Evolutionary conservation across 1,140 invertebrate species (phyloP), one percentile per base, ranked within the genome.

Genomic region (Heliconius himera): DNA sequence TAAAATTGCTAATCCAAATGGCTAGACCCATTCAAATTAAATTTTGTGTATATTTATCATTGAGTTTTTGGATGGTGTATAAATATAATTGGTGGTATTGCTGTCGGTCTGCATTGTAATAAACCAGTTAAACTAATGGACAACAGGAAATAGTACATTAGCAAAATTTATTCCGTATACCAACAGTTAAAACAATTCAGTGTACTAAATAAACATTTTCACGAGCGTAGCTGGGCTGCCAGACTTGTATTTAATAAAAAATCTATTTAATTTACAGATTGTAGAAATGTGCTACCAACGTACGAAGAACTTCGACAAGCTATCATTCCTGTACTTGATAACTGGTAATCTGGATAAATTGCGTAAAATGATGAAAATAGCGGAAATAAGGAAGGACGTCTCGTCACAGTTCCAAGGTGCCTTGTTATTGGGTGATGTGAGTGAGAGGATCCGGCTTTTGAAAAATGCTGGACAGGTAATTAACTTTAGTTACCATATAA

Each of bases 271-370:
- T 22, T 26, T 36, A 66, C 85, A 95, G 94, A 95, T 95, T 26
- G 99, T 99, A 0, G 99, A 99, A 94, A 99, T 99, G 98, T 99
- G 99, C 83, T 99, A 99, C 95, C 99, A 99, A 94, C 96, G 99
- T 82, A 99, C 99, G 6, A 99, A 99, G 95, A 99, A 99, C 95
- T 99, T 99, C 94, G 99, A 99, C 90, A 99, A 99, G 94, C 95
- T 99, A 0, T 98, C 99, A 6, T 99, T 99, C 95, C 95, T 99
- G 11, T 99, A 99, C 94, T 95, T 99, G 8, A 99, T 99, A 79
- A 99, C 99, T 51, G 99, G 99, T 26, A 99, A 99, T 94, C 94
- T 99, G 84, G 99, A 99, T 70, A 99, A 99, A 93, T 95, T 99
- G 72, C 96, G 96, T 74, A 99, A 99, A 94, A 99, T 99, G 99